Conservation (phyloP, 1,140 invertebrate genomes). For the Manduca sexta region DNA sequence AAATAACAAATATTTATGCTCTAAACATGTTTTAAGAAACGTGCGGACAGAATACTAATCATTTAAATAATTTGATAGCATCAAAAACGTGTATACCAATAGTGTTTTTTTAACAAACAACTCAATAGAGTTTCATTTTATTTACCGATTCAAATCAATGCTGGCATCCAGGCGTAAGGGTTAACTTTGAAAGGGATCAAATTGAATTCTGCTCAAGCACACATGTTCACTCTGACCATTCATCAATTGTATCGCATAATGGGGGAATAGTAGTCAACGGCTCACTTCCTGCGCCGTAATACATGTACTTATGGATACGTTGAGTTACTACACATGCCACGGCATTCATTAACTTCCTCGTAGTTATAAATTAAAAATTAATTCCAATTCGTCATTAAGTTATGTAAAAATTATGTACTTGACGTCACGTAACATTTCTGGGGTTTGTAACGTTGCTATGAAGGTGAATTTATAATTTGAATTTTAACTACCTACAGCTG, state of each 20-base stretch:
- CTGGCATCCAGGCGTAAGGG: slow-evolving; percentile 45
- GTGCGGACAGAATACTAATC: too few relatives aligned
- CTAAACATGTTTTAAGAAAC: too few relatives aligned
- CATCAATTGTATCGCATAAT: slow-evolving; percentile 58
- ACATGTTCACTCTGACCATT: slow-evolving; percentile 56
- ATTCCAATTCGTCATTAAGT: too few relatives aligned
- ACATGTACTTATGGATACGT: slow-evolving; percentile 4
- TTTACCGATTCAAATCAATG: slow-evolving; percentile 64
- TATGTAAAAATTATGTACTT: too few relatives aligned
- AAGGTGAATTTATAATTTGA: too few relatives aligned
- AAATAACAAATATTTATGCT: too few relatives aligned
- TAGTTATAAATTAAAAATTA: slow-evolving; percentile 4
- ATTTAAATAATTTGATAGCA: too few relatives aligned
- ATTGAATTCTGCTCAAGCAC: slow-evolving; percentile 61
- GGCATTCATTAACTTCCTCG: slow-evolving; percentile 31
- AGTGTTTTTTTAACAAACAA: background rate
- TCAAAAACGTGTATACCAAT: too few relatives aligned
- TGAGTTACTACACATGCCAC: slow-evolving; percentile 16
- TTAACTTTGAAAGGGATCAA: slow-evolving; percentile 56
- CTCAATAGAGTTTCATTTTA: slow-evolving; percentile 25
- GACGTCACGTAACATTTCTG: too few relatives aligned
- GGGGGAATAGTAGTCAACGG: slow-evolving; percentile 51
- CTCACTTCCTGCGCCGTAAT: slow-evolving; percentile 39
- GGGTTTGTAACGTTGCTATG: too few relatives aligned
- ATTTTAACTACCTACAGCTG: too few relatives aligned